These are phyloP conservation scores for Elephas maximus DNA, from an alignment of 2,113 vertebrate species.

Conservation along the genomic window DNA sequence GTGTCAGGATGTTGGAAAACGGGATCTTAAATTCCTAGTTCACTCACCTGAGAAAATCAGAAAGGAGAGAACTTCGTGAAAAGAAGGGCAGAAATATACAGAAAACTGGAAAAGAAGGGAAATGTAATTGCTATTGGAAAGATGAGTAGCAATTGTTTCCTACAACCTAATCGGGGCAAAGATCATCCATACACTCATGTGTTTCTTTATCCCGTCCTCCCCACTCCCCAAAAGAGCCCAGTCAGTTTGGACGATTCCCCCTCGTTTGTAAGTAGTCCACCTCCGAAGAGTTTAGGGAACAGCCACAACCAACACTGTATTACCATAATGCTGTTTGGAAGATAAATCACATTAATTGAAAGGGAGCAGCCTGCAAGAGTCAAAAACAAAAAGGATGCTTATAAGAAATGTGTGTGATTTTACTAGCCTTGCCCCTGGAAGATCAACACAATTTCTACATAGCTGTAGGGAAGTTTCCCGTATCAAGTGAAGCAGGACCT, in stretches of 20 bases:
- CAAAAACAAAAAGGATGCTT: background rate
- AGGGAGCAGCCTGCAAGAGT: background rate
- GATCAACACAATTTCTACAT: background rate
- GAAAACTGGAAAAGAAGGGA: background rate
- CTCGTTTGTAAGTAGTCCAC: background rate
- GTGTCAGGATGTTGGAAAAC: no score
- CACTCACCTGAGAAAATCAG: background rate
- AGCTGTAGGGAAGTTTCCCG: background rate
- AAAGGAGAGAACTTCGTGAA: background rate
- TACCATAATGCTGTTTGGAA: background rate
- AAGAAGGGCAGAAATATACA: background rate
- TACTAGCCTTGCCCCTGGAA: background rate
- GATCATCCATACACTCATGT: background rate
- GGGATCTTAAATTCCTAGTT: background rate
- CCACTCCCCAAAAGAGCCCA: no score
- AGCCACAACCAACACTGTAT: background rate
- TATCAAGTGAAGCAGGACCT: background rate
- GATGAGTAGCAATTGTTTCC: background rate
- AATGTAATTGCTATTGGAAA: background rate
- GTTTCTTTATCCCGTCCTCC: background rate
- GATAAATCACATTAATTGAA: background rate
- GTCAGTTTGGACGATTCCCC: background rate
- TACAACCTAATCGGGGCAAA: background rate
- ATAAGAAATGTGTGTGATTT: background rate
- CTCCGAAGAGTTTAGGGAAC: background rate